Percentiles rank a stretch among this genome's conserved stretches.
phyloP scores from a whole-genome alignment of 2,888 invertebrate species.

The Synergus umbraculus region DNA sequence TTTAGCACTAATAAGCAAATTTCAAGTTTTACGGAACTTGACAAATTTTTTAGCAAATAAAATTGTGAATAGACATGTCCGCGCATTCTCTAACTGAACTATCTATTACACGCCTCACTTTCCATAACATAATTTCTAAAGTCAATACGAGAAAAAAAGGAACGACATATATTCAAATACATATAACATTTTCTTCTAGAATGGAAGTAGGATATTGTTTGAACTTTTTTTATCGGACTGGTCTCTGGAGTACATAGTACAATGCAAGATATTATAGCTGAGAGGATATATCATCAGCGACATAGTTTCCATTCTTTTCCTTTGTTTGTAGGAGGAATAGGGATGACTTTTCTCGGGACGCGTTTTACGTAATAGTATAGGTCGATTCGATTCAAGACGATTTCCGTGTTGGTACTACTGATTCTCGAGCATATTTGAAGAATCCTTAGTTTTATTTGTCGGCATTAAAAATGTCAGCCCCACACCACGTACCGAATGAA shows the following conservation, averaged over 20 bases:
- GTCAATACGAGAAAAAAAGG: background rate
- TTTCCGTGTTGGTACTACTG: slow-evolving; percentile 60
- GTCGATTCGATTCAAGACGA: slow-evolving; percentile 53
- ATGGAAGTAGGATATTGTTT: background rate
- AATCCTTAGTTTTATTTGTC: slow-evolving; percentile 65
- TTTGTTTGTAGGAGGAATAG: background rate
- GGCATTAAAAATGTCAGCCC: slow-evolving; percentile 50
- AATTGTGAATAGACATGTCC: background rate
- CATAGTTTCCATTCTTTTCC: background rate
- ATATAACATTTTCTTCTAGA: background rate
- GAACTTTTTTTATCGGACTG: background rate
- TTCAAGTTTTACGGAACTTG: background rate
- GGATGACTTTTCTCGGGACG: background rate
- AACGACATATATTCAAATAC: background rate
- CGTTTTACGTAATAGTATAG: background rate
- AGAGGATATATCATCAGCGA: background rate
- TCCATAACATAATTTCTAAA: background rate
- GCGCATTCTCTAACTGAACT: background rate
- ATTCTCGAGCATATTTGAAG: slow-evolving; percentile 67
- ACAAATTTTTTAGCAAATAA: background rate
- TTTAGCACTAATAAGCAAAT: background rate
- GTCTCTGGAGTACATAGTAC: background rate
- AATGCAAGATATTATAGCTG: background rate
- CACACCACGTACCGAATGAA: slow-evolving; percentile 1
- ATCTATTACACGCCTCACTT: slow-evolving; percentile 2